Conservation (phyloP, 2,113 vertebrate species). For the Tachysurus fulvidraco region DNA sequence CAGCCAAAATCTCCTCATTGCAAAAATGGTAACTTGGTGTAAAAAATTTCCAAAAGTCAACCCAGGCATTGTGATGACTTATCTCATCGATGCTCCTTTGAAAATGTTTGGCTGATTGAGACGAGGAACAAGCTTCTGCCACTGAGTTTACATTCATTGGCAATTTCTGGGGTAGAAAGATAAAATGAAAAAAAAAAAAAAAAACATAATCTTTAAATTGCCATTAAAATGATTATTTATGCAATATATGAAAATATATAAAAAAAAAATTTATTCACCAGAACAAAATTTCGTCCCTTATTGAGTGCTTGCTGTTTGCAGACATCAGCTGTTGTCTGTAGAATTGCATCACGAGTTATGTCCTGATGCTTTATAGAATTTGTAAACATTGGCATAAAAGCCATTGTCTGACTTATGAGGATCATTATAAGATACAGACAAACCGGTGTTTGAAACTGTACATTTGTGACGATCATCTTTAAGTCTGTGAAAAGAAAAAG, state of each 20-base stretch:
- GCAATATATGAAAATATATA: background rate
- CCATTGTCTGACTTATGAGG: background rate
- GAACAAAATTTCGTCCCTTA: background rate
- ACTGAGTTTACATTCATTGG: conserved; percentile 13
- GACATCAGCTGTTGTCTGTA: background rate
- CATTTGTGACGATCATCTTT: background rate
- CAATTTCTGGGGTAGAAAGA: background rate
- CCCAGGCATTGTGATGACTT: background rate
- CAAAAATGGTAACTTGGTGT: conserved; percentile 16
- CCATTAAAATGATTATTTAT: background rate
- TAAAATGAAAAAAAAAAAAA: background rate
- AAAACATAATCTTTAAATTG: too few species aligned
- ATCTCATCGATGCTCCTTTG: background rate
- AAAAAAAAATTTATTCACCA: background rate
- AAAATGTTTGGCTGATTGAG: conserved; percentile 31
- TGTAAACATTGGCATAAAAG: background rate
- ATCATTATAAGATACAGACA: background rate
- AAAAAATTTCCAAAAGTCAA: background rate
- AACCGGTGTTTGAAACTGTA: background rate
- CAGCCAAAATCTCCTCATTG: background rate
- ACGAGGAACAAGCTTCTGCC: conserved; percentile 27
- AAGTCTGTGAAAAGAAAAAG: background rate
- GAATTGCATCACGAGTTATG: conserved; percentile 11
- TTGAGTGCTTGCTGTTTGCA: conserved; percentile 9
- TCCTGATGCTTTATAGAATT: background rate